Percentiles rank a stretch among this genome's conserved stretches.
phyloP scores from a whole-genome alignment of 2,113 vertebrate species.

The Canis aureus region DNA sequence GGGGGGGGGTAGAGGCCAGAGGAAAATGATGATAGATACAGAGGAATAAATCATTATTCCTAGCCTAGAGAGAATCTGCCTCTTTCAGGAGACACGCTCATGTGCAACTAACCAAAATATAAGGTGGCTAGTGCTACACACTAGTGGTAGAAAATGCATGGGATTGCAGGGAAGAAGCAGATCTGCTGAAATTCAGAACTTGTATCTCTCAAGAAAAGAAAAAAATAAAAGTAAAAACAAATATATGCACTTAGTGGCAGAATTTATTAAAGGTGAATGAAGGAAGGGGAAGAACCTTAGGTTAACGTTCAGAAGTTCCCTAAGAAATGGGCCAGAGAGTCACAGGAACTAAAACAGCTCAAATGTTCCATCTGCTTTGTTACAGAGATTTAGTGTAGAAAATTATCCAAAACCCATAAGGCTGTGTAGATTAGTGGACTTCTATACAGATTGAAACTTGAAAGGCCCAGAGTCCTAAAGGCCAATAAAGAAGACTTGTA shows the following conservation, averaged over 20 bases:
- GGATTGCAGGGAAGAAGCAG: background rate
- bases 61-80: background rate
- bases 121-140: background rate
- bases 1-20: rapidly evolving
- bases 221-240: conserved; percentile 1
- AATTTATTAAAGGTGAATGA: conserved; percentile 1
- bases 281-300: background rate
- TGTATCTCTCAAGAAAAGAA: background rate
- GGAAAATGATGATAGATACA: background rate
- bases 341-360: background rate
- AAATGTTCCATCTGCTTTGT: background rate
- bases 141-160: background rate
- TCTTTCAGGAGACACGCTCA: background rate
- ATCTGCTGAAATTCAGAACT: background rate
- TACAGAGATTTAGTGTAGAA: background rate
- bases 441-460: background rate
- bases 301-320: background rate
- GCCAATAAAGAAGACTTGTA: background rate
- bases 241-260: background rate
- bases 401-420: background rate
- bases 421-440: background rate
- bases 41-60: background rate
- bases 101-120: background rate
- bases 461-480: background rate
- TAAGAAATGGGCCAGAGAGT: background rate